Base-by-base conservation (phyloP, 2,113 vertebrate genomes). In the Anolis carolinensis region DNA sequence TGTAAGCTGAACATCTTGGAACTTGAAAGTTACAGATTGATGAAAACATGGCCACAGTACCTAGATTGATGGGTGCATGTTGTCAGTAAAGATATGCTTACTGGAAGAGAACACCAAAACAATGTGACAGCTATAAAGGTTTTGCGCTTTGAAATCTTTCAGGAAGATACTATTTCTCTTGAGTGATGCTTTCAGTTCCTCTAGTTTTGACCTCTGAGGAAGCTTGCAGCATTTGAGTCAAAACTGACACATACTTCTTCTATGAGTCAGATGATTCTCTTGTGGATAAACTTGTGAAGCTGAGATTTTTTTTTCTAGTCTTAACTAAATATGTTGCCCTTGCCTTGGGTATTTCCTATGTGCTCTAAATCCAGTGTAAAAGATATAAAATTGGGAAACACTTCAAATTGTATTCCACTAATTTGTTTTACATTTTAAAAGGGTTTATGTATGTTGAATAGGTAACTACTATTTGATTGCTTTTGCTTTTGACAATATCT, bases 101-200 rank as follows among this genome's bases (percentile, higher is more conserved):
- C 85, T 36, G 48, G 79, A 65, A 86, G 70, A 20, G 39, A 65
- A 27, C 6, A 79, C 75, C 32, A 63, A 71, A 79, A 86, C 79
- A 77, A 55, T 79, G 32, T 73, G 79, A 82, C 67, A 86, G 50
- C 36, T 71, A 23, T 81, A 70, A 76, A 88, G 36, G 7, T 74
- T 88, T 81, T 75, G 21, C 85, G 65, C 67, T 89, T 79, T 86
- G 74, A 81, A 88, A 81, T 75, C 59, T 88, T 88, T 84, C 83
- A 77, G 65, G 55, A 86, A 86, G 74, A 86, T 52, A 55, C 23
- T 63, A 77, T 82, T 83, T 78, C 75, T 79, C 75, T 87, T 52
- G 68, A 65, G 65, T 89, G 63, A 78, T 52, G 75, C 44, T 70
- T 84, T 82, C 80, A 82, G 80, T 70, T 87, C 67, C 52, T 89